Evolutionary conservation across 2,888 invertebrate genomes (phyloP), one percentile per base, ranked within the genome.

Genomic region (Hemicrepidius hirtus): DNA sequence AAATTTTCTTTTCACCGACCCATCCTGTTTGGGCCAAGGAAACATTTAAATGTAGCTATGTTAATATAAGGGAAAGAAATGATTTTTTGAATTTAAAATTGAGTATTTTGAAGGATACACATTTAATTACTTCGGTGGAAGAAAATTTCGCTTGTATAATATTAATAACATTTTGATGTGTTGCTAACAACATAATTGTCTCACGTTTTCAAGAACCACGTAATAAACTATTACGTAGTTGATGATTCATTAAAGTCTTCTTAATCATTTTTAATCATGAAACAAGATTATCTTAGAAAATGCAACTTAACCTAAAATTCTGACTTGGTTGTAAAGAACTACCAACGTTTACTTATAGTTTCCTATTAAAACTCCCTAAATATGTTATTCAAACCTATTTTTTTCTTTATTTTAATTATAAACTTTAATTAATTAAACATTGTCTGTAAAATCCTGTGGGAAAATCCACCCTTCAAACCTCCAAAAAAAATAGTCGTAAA

Each of bases 141-240:
- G 87, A 86, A 80, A 90, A 89, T 82, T 90, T 89, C 60, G 89
- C 88, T 83, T 90, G 89, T 64, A 91, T 87, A 78, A 90, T 87
- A 68, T 87, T 84, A 74, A 84, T 77, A 68, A 85, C 84, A 82
- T 85, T 85, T 77, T 82, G 81, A 74, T 85, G 69, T n/a, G 62
- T 74, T 55, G 73, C 64, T 67, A 74, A 63, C 73, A 73, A 73
- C 73, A 74, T 74, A 67, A n/a, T 62, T 24, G 5, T 24, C 62
- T 72, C 53, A 35, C 37, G 64, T 69, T 60, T 68, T 73, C 50
- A 74, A 63, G 60, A 59, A 50, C 41, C 63, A 66, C 40, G 57
- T 67, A n/a, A n/a, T n/a, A 68, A 74, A 74, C 55, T 37, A 64
- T 68, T 67, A 70, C 73, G 62, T 62, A 35, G 53, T 32, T 28